Evolutionary conservation across 2,888 invertebrate species (phyloP).

Genomic region (Tanypteryx hageni): DNA sequence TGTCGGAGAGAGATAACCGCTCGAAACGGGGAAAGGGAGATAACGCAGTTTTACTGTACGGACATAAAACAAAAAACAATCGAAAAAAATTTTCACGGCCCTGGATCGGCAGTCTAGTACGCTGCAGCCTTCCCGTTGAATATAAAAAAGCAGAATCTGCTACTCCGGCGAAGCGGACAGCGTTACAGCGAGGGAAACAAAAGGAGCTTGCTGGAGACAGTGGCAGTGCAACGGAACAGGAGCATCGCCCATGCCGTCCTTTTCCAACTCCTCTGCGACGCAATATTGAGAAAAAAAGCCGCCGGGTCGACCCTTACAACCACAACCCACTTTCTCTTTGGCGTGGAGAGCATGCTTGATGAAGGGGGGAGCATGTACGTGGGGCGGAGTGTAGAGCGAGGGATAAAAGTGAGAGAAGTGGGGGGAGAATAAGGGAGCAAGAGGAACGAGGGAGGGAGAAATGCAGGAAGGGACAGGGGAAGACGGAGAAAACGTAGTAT

Average conservation of each 20-base stretch:
- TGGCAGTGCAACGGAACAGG: background rate
- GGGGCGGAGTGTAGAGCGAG: background rate
- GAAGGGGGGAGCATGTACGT: background rate
- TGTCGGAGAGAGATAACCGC: conserved; percentile 24
- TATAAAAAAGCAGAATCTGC: too few relatives aligned
- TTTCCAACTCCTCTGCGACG: background rate
- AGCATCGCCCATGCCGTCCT: background rate
- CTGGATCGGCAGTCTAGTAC: too few relatives aligned
- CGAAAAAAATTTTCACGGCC: background rate
- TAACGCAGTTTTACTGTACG: background rate
- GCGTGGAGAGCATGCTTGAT: background rate
- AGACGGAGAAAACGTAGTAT: background rate
- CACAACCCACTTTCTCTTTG: background rate
- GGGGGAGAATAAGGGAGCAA: background rate
- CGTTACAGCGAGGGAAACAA: too few relatives aligned
- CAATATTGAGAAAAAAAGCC: background rate
- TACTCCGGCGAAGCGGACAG: too few relatives aligned
- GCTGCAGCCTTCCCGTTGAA: too few relatives aligned
- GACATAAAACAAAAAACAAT: background rate
- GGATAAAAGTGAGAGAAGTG: background rate
- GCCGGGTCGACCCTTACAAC: background rate
- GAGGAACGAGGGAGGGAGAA: background rate
- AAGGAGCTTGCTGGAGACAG: too few relatives aligned
- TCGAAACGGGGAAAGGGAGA: background rate
- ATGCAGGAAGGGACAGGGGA: background rate